Conservation (phyloP, 2,888 invertebrate species). For the Tenthredo mesomela region DNA sequence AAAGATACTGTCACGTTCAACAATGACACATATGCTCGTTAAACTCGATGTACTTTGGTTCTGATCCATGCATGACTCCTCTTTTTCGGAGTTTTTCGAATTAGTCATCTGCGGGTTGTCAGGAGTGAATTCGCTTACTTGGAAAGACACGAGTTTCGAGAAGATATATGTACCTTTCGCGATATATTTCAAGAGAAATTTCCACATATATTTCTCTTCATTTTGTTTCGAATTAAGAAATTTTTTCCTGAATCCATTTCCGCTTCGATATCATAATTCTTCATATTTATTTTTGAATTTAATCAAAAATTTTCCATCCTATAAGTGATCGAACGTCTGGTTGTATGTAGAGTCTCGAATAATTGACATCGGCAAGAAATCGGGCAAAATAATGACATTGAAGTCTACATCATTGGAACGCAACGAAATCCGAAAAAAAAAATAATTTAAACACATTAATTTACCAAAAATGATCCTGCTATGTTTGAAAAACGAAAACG, state of each 20-base stretch:
- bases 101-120: neutral
- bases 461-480: too few relatives aligned
- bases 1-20: neutral
- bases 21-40: neutral
- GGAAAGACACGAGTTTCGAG: neutral
- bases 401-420: too few relatives aligned
- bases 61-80: neutral
- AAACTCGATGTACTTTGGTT: neutral
- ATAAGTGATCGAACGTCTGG: neutral
- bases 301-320: neutral
- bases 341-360: neutral
- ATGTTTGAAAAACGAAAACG: too few relatives aligned
- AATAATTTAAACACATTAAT: too few relatives aligned
- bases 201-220: neutral
- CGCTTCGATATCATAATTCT: neutral
- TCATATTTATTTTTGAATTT: neutral
- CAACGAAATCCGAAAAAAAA: too few relatives aligned
- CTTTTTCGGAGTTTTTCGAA: neutral
- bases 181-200: neutral
- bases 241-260: neutral
- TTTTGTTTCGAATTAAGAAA: neutral
- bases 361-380: neutral
- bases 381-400: too few relatives aligned
- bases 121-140: neutral
- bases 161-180: neutral